Base-by-base conservation (phyloP, 2,888 invertebrate genomes). In the Tridacna crocea region DNA sequence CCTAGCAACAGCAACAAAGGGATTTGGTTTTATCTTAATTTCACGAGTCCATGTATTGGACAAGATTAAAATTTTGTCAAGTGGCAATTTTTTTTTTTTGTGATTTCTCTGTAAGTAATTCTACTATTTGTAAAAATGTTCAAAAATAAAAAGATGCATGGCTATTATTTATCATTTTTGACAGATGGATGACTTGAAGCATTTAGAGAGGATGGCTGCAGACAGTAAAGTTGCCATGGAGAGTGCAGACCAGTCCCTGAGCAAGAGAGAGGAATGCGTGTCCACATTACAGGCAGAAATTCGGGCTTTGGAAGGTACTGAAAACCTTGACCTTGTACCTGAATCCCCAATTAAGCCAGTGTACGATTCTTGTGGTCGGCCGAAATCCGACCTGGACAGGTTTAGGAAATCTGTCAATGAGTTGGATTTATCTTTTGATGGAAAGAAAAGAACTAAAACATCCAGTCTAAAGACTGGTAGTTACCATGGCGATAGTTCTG, bases 181-280 rank as follows among this genome's bases (percentile, higher is more conserved):
- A 36, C 83, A 92, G 92, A 79, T 86, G 46, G 89, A 90, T 22
- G 84, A 90, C 8, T 83, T 93, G 47, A 76, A 82, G 22, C 90
- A 90, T 1, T 97, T 98, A 94, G 95, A 95, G 51, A 77, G 87
- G 22, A 86, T 91, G 12, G 83, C 92, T 26, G 85, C 89, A 22
- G 92, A 92, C 77, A 89, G 91, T 73, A 88, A 86, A 51, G 84
- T 85, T 61, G 90, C 91, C 63, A 88, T 93, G 80, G 89, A 90
- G 48, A 91, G 89, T 48, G 90, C 91, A n/a, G 89, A 89, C 27
- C 83, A 86, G 51, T 88, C 89, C 15, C 83, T 92, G 26, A 84
- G 85, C 60, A 85, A 83, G 36, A 81, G 87, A 61, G 89, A 91
- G 75, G 84, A 88, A 17, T 85, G 83, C 47, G 87, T 91, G 15